phyloP scores from a whole-genome alignment of 2,888 invertebrate genomes.

The Opisthograptis luteolata region DNA sequence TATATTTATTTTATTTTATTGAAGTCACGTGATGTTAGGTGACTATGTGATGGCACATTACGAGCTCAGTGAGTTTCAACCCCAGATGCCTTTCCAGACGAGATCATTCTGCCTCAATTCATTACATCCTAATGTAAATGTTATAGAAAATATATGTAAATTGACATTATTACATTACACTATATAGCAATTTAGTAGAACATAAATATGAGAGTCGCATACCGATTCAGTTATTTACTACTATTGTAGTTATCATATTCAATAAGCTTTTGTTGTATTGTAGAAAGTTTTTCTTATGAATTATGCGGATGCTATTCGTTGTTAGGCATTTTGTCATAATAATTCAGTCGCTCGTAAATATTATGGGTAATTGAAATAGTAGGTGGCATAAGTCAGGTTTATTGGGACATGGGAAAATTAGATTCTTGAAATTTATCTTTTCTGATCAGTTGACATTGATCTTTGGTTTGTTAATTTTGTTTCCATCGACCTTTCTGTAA shows the following conservation, averaged over 20 bases:
- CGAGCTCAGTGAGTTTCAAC: slow-evolving; percentile 18
- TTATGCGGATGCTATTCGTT: slow-evolving; percentile 27
- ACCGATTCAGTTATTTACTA: slow-evolving; percentile 52
- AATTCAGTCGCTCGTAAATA: slow-evolving; percentile 29
- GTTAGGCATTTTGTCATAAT: slow-evolving; percentile 33
- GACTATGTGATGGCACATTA: too few relatives aligned
- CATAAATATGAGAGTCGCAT: slow-evolving; percentile 73
- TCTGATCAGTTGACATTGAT: too few relatives aligned
- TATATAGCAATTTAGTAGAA: slow-evolving; percentile 70
- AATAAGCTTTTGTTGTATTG: slow-evolving; percentile 31
- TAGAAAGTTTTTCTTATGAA: slow-evolving; percentile 26
- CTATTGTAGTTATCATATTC: slow-evolving; percentile 38
- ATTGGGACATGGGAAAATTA: slow-evolving; percentile 16
- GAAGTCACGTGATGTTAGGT: too few relatives aligned
- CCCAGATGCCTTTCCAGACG: slow-evolving; percentile 30
- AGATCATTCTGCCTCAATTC: slow-evolving; percentile 63
- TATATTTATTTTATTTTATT: too few relatives aligned
- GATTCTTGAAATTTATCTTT: too few relatives aligned
- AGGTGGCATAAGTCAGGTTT: slow-evolving; percentile 31
- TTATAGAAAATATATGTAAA: slow-evolving; percentile 82
- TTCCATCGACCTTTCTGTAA: too few relatives aligned
- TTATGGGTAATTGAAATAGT: slow-evolving; percentile 28
- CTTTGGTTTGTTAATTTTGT: too few relatives aligned
- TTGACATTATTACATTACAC: slow-evolving; percentile 78
- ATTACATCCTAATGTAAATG: slow-evolving; percentile 80